Evolutionary conservation across 2,113 vertebrate species (phyloP), one percentile per base, ranked within the genome.

Genomic region (Eublepharis macularius): DNA sequence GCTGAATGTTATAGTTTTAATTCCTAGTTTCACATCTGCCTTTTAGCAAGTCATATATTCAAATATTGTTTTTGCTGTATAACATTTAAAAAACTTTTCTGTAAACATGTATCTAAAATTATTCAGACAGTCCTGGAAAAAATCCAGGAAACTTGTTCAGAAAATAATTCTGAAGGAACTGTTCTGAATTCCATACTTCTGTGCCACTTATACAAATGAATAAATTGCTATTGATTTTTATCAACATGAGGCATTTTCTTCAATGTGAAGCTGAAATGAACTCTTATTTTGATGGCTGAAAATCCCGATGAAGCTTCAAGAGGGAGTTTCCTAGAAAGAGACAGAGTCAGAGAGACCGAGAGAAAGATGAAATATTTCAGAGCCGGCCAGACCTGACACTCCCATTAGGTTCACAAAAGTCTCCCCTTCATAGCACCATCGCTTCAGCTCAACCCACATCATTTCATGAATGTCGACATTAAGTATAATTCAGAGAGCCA

Each of bases 101-200:
- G 21, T 54, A 54, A 54, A 54, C 51, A 54, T 78, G n/a, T 2
- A 70, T 90, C 83, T 87, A 7, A 91, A 91, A 90, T 81, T 39
- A 63, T n/a, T 12, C 57, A 63, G 3, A 60, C 80, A 81, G 87
- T 34, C 41, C 45, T 74, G 43, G 4, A 29, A 4, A 75, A 75
- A 75, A 80, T 83, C 83, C 81, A 51, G 17, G 65, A 77, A 49
- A 6, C n/a, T 0, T 1, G 24, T 3, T 19, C 9, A 21, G 5
- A 36, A 93, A 93, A 85, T 86, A 87, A 66, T 86, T 65, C 54
- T 73, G 47, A 86, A 81, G 34, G 41, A 83, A 81, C 4, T 57
- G 19, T 6, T 57, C 54, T 57, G 54, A 57, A 57, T 57, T 24
- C 54, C 54, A 24, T 57, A 24, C 21, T 24, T 4, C 54, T 57